phyloP scores from a whole-genome alignment of 2,888 invertebrate genomes.

The Mesopsocus fuscifrons region DNA sequence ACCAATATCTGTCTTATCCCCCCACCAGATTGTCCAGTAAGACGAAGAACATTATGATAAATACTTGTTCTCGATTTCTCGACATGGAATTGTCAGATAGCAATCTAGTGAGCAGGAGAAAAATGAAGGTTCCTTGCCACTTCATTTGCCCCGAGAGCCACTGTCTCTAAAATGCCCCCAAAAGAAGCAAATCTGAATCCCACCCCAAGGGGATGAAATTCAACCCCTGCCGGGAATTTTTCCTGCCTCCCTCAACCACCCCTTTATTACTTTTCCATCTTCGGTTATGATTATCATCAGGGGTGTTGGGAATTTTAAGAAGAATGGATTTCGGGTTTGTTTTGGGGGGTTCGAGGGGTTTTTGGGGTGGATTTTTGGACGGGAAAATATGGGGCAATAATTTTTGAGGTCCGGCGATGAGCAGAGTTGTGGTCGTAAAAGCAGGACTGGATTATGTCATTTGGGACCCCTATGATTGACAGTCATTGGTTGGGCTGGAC shows the following conservation, averaged over 20 bases:
- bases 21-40: no score
- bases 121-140: constrained; percentile 7
- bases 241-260: background rate
- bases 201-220: no score
- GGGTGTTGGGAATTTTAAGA: background rate
- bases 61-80: constrained; percentile 6
- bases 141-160: constrained; percentile 6
- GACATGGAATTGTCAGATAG: constrained; percentile 4
- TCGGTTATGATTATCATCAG: constrained; percentile 10
- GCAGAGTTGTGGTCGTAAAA: constrained; percentile 5
- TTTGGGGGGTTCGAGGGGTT: background rate
- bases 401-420: constrained; percentile 4
- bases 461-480: constrained; percentile 8
- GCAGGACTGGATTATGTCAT: constrained; percentile 9
- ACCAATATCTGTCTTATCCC: background rate
- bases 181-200: background rate
- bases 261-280: constrained; percentile 11
- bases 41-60: constrained; percentile 9
- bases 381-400: constrained; percentile 8
- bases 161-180: background rate
- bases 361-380: background rate
- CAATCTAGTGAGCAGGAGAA: constrained; percentile 6
- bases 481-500: constrained; percentile 1
- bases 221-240: background rate
- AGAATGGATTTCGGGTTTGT: background rate